Evolutionary conservation across 2,797 vertebrate genomes (phyloP), one percentile per base, ranked within the genome.

Genomic region (Smutsia gigantea): DNA sequence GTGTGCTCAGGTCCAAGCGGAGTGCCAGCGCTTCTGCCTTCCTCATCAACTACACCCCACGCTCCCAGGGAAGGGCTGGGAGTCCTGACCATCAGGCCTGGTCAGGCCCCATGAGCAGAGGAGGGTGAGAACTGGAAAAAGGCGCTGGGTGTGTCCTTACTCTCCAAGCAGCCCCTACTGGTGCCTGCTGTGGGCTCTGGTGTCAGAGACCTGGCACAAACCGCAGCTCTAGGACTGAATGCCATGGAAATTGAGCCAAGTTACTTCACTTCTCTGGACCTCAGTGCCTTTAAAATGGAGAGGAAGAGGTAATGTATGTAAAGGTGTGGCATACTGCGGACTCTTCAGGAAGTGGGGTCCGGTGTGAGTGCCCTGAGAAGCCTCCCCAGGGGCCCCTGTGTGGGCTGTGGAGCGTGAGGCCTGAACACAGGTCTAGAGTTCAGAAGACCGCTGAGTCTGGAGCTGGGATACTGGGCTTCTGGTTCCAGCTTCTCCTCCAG

Each of bases 101-200:
- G 29, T 15, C 9, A 82, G 39, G 79, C 37, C 37, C 37, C 0
- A 1, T 21, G 51, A 82, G 49, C 25, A 5, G 18, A 7, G 7
- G 46, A 25, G 19, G 14, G 5, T 2, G 39, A 37, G 31, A 7
- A 19, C 51, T 6, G 3, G 15, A 0, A 4, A 2, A 15, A 49
- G 34, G 31, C 3, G 7, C 63, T 1, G 1, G 2, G 27, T 27
- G 3, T 2, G 1, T 63, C 46, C 10, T 31, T 46, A 0, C 42
- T 82, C 31, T 85, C 68, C 23, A 1, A 3, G 5, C 19, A 46
- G 46, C 66, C 66, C 4, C 0, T 46, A 18, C 37, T 1, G 23
- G 53, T 23, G 49, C 25, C 74, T 14, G n/a, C 0, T 0, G 0
- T 5, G 37, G 75, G 71, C 77, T 64, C 29, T 78, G 34, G 66